Base-by-base conservation (phyloP, 1,140 invertebrate genomes). In the Prorops nasuta region DNA sequence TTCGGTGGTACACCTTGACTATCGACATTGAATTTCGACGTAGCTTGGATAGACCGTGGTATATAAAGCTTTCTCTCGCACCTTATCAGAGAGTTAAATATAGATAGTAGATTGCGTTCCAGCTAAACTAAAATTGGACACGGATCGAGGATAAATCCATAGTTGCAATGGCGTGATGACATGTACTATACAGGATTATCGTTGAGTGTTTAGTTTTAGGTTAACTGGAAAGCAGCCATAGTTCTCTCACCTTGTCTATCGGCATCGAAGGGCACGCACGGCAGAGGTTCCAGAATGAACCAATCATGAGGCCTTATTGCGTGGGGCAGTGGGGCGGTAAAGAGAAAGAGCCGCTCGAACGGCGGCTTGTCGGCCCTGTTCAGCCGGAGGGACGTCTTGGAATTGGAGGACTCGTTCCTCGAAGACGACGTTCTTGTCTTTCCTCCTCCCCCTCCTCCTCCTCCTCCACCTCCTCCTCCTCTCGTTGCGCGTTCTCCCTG, bases 271-370 rank as follows among this genome's bases (percentile, higher is more conserved):
- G 91, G 81, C 91, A 93, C 80, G 90, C 89, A 80, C 90, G 87
- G 81, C 91, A 93, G 79, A 93, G 81, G 81, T 92, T 93, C 89
- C 90, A 92, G 83, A 93, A 92, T 83, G 90, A 92, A 80, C 90
- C 90, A 82, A 93, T 92, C 90, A 93, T 93, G 79, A 81, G 82
- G 79, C 72, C 72, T 71, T 59, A 60, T 59, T 73, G 66, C 72
- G 55, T 72, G 63, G 66, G 73, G 72, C 73, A 74, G 73, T 76
- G 66, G 67, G 70, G 71, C 69, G 64, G 58, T 69, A 66, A 69
- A 60, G 55, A 49, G 38, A 44, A 54, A 51, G 46, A 57, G 58
- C 55, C 60, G 64, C 55, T 57, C 45, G 58, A 51, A 64, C 48
- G 53, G 44, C 46, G 40, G 47, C 48, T 47, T 38, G 57, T 43